Conservation (phyloP, 2,113 vertebrate genomes). For the Mus pahari region DNA sequence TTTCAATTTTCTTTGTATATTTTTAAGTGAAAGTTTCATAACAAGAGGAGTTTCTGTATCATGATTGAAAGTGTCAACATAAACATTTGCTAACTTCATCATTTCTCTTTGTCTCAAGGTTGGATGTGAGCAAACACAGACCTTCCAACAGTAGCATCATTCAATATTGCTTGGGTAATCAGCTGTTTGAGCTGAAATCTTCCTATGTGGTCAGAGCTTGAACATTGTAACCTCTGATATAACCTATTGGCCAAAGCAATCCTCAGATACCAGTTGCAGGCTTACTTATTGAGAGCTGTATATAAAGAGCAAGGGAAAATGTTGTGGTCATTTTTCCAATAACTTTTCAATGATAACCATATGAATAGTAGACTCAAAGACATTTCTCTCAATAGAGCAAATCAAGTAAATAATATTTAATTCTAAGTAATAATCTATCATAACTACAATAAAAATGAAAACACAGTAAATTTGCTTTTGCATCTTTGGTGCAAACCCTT, state of each 20-base stretch:
- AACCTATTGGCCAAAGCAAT: background rate
- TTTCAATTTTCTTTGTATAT: slow-evolving; percentile 57
- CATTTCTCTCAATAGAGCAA: background rate
- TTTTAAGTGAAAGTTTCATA: slow-evolving; percentile 63
- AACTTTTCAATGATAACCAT: background rate
- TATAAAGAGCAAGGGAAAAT: background rate
- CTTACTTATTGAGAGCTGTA: background rate
- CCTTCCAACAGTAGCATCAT: background rate
- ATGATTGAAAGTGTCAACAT: slow-evolving; percentile 52
- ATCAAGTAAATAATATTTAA: slow-evolving; percentile 33
- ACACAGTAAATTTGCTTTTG: background rate
- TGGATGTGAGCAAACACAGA: slow-evolving; percentile 36
- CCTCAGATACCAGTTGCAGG: background rate
- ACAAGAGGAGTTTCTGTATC: slow-evolving; percentile 33
- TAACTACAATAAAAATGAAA: slow-evolving; percentile 6
- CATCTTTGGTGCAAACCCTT: background rate
- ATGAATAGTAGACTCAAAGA: background rate
- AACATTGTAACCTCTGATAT: background rate
- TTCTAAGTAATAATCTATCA: background rate
- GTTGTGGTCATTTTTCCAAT: background rate
- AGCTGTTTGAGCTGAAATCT: background rate
- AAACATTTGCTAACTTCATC: slow-evolving; percentile 60
- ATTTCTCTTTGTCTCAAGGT: slow-evolving; percentile 28
- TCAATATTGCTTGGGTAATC: background rate
- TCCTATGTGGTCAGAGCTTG: background rate